Base-by-base conservation (phyloP, 1,140 invertebrate species). In the Bilobella aurantiaca region DNA sequence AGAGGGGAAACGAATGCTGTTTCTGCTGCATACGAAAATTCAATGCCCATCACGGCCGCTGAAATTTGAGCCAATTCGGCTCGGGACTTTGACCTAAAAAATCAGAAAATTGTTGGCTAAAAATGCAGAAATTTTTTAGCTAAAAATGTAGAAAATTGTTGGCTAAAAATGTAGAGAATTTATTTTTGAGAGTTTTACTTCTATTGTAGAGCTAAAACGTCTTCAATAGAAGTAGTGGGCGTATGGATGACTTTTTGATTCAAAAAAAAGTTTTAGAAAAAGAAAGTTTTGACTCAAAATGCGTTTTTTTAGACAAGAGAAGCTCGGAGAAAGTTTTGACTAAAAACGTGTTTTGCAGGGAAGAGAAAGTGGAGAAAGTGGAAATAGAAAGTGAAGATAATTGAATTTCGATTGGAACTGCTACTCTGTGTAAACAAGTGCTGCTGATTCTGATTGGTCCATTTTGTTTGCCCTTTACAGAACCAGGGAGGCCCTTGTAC, bases 1-100 rank as follows among this genome's bases (percentile, higher is more conserved):
- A 92, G 95, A 0, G 95, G 94, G 1, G 91, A 96, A 0, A 97
- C 93, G 78, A 97, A 97, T 0, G 94, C 93, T 0, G 95, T 95
- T 79, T 97, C 94, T 0, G 93, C 94, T 0, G 95, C 91, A 74
- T 98, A 98, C 0, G 93, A 95, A 77, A 97, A 94, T 77, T 97
- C 95, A 23, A 69, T 96, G 0, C 95, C 94, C 87, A 94, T 96
- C 0, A 98, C 93, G 0, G 92, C 92, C 0, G 92, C 88, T 14
- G 92, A 95, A 57, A 97, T 84, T 1, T 90, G 80, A 34, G 96
- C 83, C 46, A 98, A 76, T 75, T 97, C 92, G 5, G 82, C 75
- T 23, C 89, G 79, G 0, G 86, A 87, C 80, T 96, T 97, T 64
- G 81, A 81, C 75, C 90, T 90, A 37, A 32, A 8, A 59, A 5